Percentiles rank a stretch among this genome's conserved stretches.
phyloP scores from a whole-genome alignment of 1,140 invertebrate genomes.

The Dinothrombium tinctorium region DNA sequence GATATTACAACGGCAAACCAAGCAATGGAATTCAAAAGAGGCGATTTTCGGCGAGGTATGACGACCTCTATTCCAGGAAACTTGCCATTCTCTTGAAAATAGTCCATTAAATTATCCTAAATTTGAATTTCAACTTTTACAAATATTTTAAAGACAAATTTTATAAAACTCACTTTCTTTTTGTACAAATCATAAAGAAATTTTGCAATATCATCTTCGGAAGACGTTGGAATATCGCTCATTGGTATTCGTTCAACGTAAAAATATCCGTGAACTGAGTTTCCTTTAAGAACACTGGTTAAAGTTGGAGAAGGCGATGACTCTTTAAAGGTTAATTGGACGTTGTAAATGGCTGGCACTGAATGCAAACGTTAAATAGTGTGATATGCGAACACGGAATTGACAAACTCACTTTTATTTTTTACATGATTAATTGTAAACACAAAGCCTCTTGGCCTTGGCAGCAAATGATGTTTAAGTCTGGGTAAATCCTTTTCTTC shows the following conservation, averaged over 20 bases:
- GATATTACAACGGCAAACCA: conserved; percentile 4
- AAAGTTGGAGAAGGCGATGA: conserved; percentile 35
- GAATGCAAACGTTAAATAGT: not conserved
- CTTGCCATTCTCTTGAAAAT: conserved; percentile 8
- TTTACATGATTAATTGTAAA: conserved; percentile 13
- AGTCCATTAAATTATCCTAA: conserved; percentile 10
- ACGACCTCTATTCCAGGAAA: conserved; percentile 9
- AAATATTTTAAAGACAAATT: not conserved
- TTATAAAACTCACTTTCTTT: conserved; percentile 6
- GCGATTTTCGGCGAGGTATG: not conserved
- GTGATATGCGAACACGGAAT: not conserved
- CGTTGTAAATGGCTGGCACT: conserved; percentile 13
- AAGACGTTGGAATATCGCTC: conserved; percentile 44
- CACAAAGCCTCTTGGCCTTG: conserved; percentile 69
- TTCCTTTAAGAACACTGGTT: conserved; percentile 52
- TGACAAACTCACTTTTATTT: conserved; percentile 3
- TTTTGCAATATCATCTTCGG: conserved; percentile 42
- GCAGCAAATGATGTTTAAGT: conserved; percentile 69
- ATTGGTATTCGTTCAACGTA: conserved; percentile 56
- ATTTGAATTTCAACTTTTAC: not conserved
- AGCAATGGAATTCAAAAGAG: conserved; percentile 6
- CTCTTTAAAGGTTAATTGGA: conserved; percentile 15
- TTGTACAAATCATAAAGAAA: conserved; percentile 60
- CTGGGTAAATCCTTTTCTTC: conserved; percentile 54
- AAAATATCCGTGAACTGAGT: conserved; percentile 43